These are phyloP conservation scores for Drosophila nr. perissopoda DNA, from an alignment of 2,888 invertebrate species.

Conservation along the genomic window DNA sequence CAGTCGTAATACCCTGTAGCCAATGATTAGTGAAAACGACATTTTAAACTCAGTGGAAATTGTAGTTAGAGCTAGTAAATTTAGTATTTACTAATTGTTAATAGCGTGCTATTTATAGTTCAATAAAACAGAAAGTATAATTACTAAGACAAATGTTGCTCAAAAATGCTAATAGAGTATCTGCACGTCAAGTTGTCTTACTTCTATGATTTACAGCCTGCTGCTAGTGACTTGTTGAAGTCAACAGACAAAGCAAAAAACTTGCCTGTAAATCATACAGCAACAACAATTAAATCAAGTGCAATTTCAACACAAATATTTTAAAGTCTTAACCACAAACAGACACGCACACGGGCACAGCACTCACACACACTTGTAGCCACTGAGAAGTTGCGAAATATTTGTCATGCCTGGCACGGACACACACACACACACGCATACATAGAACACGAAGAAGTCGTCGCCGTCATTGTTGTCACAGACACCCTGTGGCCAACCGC, in stretches of 20 bases:
- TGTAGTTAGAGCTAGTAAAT: neutral
- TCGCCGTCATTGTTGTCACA: constrained; percentile 62
- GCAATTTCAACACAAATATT: constrained; percentile 77
- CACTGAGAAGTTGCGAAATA: constrained; percentile 74
- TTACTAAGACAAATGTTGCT: neutral
- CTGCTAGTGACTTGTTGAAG: constrained; percentile 70
- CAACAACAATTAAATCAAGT: constrained; percentile 79
- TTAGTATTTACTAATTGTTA: neutral
- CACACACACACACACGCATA: constrained; percentile 37
- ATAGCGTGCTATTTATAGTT: neutral
- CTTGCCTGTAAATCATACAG: constrained; percentile 69
- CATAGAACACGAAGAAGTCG: constrained; percentile 48
- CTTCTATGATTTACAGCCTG: constrained; percentile 41
- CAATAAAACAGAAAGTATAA: neutral
- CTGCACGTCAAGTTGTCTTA: neutral
- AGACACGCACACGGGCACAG: constrained; percentile 9
- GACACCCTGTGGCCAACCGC: constrained; percentile 80
- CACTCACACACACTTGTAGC: constrained; percentile 21
- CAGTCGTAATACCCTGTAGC: constrained; percentile 15
- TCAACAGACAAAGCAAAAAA: constrained; percentile 57
- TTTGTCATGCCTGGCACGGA: constrained; percentile 77
- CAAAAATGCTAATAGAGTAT: constrained; percentile 11
- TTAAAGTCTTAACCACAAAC: constrained; percentile 70
- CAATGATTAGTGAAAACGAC: neutral
- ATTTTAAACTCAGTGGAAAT: neutral